Evolutionary conservation across 2,888 invertebrate species (phyloP).

Genomic region (Gymnocheta viridis): DNA sequence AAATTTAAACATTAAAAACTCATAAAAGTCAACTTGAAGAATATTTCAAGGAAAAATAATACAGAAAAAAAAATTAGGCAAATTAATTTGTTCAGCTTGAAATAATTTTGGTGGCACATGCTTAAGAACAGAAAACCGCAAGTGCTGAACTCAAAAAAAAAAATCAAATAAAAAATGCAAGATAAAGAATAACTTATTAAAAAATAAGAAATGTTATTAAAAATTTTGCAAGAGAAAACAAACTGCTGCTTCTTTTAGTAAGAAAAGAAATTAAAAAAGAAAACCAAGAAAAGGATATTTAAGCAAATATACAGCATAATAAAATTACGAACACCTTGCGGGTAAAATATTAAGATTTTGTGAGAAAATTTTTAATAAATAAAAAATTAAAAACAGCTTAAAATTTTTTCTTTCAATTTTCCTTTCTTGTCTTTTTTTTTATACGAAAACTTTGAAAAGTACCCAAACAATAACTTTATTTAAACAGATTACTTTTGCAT

Average conservation of each 20-base stretch:
- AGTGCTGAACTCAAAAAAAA: neutral
- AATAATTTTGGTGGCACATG: constrained; percentile 39
- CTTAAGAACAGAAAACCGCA: neutral
- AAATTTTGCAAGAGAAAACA: neutral
- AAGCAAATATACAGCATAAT: neutral
- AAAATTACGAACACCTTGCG: constrained; percentile 25
- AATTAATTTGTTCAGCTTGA: constrained; percentile 57
- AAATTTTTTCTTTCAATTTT: neutral
- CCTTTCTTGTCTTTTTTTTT: neutral
- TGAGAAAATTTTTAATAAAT: neutral
- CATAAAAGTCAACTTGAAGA: constrained; percentile 12
- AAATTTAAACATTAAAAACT: neutral
- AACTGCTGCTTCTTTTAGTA: neutral
- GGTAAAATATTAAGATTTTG: neutral
- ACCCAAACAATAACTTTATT: neutral
- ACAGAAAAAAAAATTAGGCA: neutral
- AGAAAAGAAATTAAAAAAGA: neutral
- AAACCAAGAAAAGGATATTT: neutral
- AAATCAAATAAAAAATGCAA: neutral
- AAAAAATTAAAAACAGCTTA: neutral
- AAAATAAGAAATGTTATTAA: neutral
- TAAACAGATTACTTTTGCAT: neutral
- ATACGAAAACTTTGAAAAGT: neutral
- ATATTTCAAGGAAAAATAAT: neutral
- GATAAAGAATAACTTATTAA: constrained; percentile 13